Evolutionary conservation across 2,797 vertebrate genomes (phyloP).

Genomic region (Sebastes alutus): DNA sequence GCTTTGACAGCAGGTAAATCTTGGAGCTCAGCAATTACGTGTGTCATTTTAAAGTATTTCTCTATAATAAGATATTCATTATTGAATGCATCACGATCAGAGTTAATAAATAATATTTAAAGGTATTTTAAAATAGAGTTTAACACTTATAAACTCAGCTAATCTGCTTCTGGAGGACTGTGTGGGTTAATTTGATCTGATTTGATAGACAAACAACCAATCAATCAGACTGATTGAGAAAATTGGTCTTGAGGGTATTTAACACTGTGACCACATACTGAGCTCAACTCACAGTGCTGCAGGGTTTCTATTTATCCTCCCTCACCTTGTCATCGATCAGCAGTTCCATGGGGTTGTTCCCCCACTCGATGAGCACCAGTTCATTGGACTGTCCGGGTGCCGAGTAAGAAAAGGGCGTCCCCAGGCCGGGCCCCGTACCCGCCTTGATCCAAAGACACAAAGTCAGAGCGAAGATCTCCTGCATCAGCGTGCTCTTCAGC

Average conservation of each 20-base stretch:
- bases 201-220: background rate
- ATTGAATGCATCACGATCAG: background rate
- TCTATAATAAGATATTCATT: background rate
- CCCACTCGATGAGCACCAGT: slow-evolving; percentile 90
- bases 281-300: background rate
- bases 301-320: background rate
- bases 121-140: background rate
- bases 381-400: slow-evolving; percentile 89
- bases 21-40: too few relatives aligned
- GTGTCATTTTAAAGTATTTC: background rate
- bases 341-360: slow-evolving; percentile 87
- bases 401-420: slow-evolving; percentile 90
- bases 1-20: background rate
- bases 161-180: background rate
- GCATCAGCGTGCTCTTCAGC: slow-evolving; percentile 82
- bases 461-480: slow-evolving; percentile 87
- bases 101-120: background rate
- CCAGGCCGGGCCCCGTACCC: slow-evolving; percentile 77
- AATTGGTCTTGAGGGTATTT: background rate
- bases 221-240: background rate
- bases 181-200: background rate
- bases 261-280: background rate
- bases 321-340: slow-evolving; percentile 85
- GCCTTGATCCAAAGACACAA: slow-evolving; percentile 89
- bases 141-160: background rate